phyloP scores from a whole-genome alignment of 1,140 invertebrate species.

The Odontomachus brunneus region DNA sequence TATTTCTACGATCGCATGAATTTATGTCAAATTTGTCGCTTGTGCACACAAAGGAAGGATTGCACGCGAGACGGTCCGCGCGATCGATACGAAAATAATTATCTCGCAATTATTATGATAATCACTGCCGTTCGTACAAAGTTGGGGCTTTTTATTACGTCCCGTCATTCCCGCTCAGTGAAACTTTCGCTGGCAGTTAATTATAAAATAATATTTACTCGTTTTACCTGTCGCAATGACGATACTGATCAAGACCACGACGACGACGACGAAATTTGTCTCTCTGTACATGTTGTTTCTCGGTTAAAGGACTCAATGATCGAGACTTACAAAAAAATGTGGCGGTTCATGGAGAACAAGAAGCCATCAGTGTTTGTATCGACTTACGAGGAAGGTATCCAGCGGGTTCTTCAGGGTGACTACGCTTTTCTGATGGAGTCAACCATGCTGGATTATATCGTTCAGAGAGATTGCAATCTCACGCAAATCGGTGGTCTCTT shows the following conservation, averaged over 20 bases:
- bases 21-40: not conserved
- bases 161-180: not conserved
- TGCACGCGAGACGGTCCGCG: not conserved
- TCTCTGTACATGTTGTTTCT: not conserved
- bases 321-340: constrained; percentile 95
- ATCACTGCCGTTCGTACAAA: not conserved
- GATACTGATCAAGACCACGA: not conserved
- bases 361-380: constrained; percentile 90
- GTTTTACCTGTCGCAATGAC: not conserved
- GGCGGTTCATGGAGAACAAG: constrained; percentile 92
- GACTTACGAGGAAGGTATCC: constrained; percentile 92
- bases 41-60: not conserved
- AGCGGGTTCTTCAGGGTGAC: constrained; percentile 90
- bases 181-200: not conserved
- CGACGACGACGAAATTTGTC: not conserved
- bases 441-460: constrained; percentile 95
- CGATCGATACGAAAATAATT: constrained; percentile 30
- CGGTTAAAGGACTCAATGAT: constrained; percentile 91
- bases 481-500: constrained; percentile 96
- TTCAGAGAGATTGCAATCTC: constrained; percentile 96
- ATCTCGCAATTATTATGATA: constrained; percentile 38
- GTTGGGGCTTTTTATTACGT: not conserved
- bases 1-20: not conserved
- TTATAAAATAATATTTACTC: constrained; percentile 6
- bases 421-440: constrained; percentile 98